Conservation (phyloP, 2,888 invertebrate genomes). For the Tridacna gigas region DNA sequence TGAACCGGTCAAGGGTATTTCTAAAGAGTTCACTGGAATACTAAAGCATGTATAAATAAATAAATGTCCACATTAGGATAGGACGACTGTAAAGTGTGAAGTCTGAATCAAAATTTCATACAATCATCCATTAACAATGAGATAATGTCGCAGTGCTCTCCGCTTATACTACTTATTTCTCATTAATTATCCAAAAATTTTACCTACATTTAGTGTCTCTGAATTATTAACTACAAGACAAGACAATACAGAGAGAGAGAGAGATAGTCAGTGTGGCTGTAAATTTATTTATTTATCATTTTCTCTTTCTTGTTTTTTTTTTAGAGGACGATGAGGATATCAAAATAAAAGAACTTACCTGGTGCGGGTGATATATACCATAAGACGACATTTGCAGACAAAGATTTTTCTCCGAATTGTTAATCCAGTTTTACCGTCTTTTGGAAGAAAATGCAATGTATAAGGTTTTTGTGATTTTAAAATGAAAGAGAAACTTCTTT, state of each 20-base stretch:
- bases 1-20: slow-evolving; percentile 3
- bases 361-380: slow-evolving; percentile 63
- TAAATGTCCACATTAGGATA: slow-evolving; percentile 34
- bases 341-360: slow-evolving; percentile 46
- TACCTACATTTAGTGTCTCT: slow-evolving; percentile 25
- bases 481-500: neutral
- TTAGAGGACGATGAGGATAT: slow-evolving; percentile 2
- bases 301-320: neutral
- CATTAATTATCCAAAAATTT: slow-evolving; percentile 30
- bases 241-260: neutral
- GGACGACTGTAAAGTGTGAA: slow-evolving; percentile 37
- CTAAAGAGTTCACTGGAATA: slow-evolving; percentile 22
- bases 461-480: too few relatives aligned
- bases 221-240: slow-evolving; percentile 18
- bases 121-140: slow-evolving; percentile 65
- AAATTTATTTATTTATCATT: slow-evolving; percentile 21
- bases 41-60: slow-evolving; percentile 59
- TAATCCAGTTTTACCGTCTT: neutral
- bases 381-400: slow-evolving; percentile 55
- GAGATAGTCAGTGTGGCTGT: neutral
- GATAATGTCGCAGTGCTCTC: slow-evolving; percentile 6
- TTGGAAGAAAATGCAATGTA: too few relatives aligned
- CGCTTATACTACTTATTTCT: neutral
- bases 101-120: slow-evolving; percentile 60
- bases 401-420: neutral